These are phyloP conservation scores for Lepus timidus DNA, from an alignment of 2,113 vertebrate species.

Conservation along the genomic window DNA sequence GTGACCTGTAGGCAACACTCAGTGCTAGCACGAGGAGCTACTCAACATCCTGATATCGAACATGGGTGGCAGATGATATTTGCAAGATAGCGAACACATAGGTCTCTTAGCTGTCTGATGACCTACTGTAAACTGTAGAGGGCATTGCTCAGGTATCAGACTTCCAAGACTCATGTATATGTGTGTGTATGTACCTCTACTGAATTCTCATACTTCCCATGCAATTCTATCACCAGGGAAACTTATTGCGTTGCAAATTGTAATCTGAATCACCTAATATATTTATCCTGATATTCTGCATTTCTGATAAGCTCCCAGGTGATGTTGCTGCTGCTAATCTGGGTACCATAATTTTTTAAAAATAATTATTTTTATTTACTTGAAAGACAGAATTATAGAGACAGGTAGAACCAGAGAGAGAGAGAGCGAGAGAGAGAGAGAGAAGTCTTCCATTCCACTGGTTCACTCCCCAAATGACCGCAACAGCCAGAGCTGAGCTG, in stretches of 20 bases:
- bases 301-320: not conserved
- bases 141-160: not conserved
- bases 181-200: not conserved
- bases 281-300: not conserved
- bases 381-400: no score
- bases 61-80: not conserved
- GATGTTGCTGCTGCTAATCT: not conserved
- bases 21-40: not conserved
- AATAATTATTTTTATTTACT: no score
- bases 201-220: not conserved
- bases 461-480: no score
- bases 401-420: no score
- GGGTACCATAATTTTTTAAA: no score
- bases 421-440: no score
- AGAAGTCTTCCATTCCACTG: no score
- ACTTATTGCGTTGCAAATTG: not conserved
- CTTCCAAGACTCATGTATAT: not conserved
- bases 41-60: not conserved
- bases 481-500: no score
- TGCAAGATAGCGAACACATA: not conserved
- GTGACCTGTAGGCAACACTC: not conserved
- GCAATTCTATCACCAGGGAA: not conserved
- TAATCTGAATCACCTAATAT: not conserved
- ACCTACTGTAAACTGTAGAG: not conserved
- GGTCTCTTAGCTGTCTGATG: not conserved